phyloP scores from a whole-genome alignment of 2,888 invertebrate genomes.

The Apamea monoglypha region DNA sequence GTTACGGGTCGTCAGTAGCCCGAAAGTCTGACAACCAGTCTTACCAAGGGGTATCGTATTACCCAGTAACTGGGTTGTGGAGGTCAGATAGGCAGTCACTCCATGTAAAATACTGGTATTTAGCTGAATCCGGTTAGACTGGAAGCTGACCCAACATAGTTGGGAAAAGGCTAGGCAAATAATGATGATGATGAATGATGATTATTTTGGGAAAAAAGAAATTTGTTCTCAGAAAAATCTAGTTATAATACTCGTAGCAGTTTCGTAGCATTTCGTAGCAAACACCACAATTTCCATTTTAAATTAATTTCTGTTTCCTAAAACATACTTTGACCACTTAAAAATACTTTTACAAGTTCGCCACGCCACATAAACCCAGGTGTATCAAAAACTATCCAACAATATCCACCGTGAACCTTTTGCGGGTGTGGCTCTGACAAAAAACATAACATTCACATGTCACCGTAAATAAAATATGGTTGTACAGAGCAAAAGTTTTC shows the following conservation, averaged over 20 bases:
- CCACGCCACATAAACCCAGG: slow-evolving; percentile 26
- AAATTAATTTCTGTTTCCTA: not conserved
- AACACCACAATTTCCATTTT: not conserved
- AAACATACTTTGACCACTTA: slow-evolving; percentile 8
- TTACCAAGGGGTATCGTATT: too few species aligned
- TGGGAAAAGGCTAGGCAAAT: too few species aligned
- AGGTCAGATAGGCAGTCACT: too few species aligned
- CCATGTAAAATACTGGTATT: too few species aligned
- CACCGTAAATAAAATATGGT: slow-evolving; percentile 79
- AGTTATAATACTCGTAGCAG: slow-evolving; percentile 3
- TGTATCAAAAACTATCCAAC: slow-evolving; percentile 44
- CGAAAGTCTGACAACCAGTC: too few species aligned
- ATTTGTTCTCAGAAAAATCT: not conserved
- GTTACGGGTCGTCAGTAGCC: too few species aligned
- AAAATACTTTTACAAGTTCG: slow-evolving; percentile 18
- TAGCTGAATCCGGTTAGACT: too few species aligned
- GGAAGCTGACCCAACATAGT: too few species aligned
- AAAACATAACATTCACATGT: slow-evolving; percentile 77
- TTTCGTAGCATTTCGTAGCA: slow-evolving; percentile 46
- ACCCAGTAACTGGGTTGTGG: too few species aligned
- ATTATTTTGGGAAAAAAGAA: too few species aligned
- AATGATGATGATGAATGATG: too few species aligned
- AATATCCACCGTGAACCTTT: slow-evolving; percentile 36
- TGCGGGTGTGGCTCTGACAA: slow-evolving; percentile 46
- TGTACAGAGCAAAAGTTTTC: slow-evolving; percentile 79